These are phyloP conservation scores for Nettapus auritus DNA, from an alignment of 2,113 vertebrate species.

Conservation along the genomic window DNA sequence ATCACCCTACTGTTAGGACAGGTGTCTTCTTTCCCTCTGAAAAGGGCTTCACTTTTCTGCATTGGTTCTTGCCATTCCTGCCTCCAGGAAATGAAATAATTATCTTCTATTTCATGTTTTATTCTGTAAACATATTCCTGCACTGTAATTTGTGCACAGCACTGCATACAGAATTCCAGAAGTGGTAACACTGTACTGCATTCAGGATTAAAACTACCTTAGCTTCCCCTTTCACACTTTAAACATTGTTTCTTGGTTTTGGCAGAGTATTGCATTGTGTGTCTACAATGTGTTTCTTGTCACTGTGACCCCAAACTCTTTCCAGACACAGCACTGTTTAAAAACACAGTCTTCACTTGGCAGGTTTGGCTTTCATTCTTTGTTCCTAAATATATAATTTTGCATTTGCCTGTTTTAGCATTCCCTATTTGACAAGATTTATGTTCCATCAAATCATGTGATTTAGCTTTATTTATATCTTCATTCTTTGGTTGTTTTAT, in stretches of 20 bases:
- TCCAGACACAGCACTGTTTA: background rate
- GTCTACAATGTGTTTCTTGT: background rate
- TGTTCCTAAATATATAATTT: background rate
- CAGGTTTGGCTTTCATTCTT: background rate
- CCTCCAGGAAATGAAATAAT: conserved; percentile 10
- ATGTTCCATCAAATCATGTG: background rate
- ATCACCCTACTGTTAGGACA: background rate
- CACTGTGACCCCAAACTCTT: background rate
- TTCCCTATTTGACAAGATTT: background rate
- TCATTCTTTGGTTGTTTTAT: background rate
- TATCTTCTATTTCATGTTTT: background rate
- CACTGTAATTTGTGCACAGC: background rate
- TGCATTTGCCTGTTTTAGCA: background rate
- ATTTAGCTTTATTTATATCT: conserved; percentile 13
- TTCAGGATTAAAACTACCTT: background rate
- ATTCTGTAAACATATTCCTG: background rate
- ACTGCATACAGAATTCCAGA: no score
- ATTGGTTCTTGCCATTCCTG: background rate
- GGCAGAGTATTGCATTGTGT: background rate
- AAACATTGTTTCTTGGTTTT: background rate
- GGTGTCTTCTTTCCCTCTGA: background rate
- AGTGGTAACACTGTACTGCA: background rate
- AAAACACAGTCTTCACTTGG: background rate
- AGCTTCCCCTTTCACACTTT: background rate
- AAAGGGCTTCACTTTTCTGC: background rate